These are phyloP conservation scores for Chalcosyrphus nemorum DNA, from an alignment of 2,888 invertebrate genomes.

Conservation along the genomic window DNA sequence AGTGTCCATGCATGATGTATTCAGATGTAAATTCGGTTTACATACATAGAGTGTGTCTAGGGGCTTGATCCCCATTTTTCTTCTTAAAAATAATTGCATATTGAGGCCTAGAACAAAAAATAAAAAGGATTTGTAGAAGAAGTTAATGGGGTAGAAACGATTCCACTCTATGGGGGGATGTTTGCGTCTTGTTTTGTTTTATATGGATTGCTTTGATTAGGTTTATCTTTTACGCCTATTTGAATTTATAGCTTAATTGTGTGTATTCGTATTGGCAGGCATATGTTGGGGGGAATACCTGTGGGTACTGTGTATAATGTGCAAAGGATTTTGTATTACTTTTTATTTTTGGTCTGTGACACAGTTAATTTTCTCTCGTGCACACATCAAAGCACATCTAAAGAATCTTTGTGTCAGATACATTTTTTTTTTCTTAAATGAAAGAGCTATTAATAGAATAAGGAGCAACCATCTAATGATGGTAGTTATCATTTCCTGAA, in stretches of 20 bases:
- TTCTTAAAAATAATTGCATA: background rate
- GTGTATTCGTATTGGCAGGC: background rate
- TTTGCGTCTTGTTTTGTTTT: background rate
- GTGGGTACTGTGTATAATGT: background rate
- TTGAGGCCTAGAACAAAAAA: too few relatives aligned
- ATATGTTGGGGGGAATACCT: background rate
- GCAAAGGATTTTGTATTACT: background rate
- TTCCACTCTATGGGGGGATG: background rate
- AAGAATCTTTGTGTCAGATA: too few relatives aligned
- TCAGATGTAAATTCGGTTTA: background rate
- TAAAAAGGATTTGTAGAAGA: background rate
- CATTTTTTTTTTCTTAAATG: too few relatives aligned
- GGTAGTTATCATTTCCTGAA: too few relatives aligned
- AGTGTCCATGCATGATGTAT: background rate
- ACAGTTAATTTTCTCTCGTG: background rate
- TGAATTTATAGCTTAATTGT: background rate
- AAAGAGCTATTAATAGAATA: too few relatives aligned
- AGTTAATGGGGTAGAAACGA: background rate
- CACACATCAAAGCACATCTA: background rate
- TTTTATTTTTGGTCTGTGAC: background rate
- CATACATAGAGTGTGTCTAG: background rate
- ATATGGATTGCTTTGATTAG: background rate
- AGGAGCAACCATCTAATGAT: too few relatives aligned
- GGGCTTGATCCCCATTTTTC: background rate
- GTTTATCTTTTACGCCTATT: background rate